Evolutionary conservation across 2,797 vertebrate species (phyloP).

Genomic region (Agapornis canus): DNA sequence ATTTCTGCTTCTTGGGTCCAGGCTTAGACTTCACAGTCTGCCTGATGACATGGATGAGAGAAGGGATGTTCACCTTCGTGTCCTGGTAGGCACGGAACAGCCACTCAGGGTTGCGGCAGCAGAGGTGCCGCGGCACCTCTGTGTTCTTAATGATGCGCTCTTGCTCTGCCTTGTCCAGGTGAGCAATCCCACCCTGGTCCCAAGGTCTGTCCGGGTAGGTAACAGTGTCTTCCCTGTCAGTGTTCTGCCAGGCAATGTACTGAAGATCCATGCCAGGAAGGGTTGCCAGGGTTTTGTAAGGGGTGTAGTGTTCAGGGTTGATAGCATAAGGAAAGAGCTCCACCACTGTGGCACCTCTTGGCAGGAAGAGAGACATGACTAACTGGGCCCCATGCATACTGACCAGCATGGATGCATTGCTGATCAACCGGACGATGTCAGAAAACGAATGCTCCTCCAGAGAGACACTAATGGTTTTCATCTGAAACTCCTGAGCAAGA

Average conservation of each 20-base stretch:
- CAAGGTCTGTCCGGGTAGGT: slow-evolving; percentile 89
- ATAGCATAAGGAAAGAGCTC: slow-evolving; percentile 95
- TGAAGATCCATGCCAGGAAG: slow-evolving; percentile 97
- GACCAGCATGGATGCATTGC: slow-evolving; percentile 89
- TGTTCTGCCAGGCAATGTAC: slow-evolving; percentile 95
- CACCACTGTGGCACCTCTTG: slow-evolving; percentile 89
- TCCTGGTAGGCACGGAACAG: slow-evolving; percentile 98
- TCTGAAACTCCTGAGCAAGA: slow-evolving; percentile 94
- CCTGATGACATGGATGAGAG: slow-evolving; percentile 85
- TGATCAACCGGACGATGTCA: slow-evolving; percentile 86
- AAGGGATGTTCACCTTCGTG: slow-evolving; percentile 89
- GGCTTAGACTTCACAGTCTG: slow-evolving; percentile 85
- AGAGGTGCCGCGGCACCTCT: slow-evolving; percentile 92
- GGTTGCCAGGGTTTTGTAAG: slow-evolving; percentile 91
- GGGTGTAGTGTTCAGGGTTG: slow-evolving; percentile 96
- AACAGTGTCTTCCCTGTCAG: slow-evolving; percentile 84
- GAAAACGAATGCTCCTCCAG: slow-evolving; percentile 91
- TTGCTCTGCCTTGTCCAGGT: slow-evolving; percentile 89
- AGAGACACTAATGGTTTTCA: slow-evolving; percentile 92
- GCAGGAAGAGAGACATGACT: slow-evolving; percentile 91
- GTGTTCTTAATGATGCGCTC: slow-evolving; percentile 88
- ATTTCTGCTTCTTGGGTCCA: slow-evolving; percentile 81
- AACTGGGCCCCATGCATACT: slow-evolving; percentile 98
- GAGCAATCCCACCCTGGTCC: slow-evolving; percentile 94
- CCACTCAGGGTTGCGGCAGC: slow-evolving; percentile 97